A percentile compares a stretch with the other conserved stretches of the same genome.
phyloP scores from a whole-genome alignment of 2,113 vertebrate genomes.

The Rhinoptilus africanus region DNA sequence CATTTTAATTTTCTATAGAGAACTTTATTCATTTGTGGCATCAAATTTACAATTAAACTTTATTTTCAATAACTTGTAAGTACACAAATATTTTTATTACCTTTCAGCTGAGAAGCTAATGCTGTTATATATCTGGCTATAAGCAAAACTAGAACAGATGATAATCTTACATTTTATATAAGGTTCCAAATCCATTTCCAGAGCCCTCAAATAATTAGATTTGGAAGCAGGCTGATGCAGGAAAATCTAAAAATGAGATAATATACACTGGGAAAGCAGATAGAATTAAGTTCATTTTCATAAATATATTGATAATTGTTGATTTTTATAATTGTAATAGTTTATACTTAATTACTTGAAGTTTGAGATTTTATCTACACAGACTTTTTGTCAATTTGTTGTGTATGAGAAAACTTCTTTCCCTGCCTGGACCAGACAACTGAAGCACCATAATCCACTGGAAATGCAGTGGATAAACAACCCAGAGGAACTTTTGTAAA shows the following conservation, averaged over 20 bases:
- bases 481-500: neutral
- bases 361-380: neutral
- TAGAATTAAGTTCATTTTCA: neutral
- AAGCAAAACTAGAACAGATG: neutral
- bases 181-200: neutral
- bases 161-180: neutral
- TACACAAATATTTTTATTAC: neutral
- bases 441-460: neutral
- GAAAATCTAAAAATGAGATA: neutral
- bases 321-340: neutral
- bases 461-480: neutral
- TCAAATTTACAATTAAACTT: neutral
- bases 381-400: neutral
- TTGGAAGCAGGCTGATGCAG: neutral
- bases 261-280: neutral
- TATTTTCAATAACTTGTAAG: neutral
- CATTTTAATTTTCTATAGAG: conserved; percentile 22
- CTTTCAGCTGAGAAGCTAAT: neutral
- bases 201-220: neutral
- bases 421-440: neutral
- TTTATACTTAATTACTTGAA: neutral
- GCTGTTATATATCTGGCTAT: neutral
- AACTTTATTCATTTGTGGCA: neutral
- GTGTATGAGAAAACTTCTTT: neutral
- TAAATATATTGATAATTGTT: neutral